Evolutionary conservation across 2,888 invertebrate genomes (phyloP), one percentile per base, ranked within the genome.

Genomic region (Helleia helle): DNA sequence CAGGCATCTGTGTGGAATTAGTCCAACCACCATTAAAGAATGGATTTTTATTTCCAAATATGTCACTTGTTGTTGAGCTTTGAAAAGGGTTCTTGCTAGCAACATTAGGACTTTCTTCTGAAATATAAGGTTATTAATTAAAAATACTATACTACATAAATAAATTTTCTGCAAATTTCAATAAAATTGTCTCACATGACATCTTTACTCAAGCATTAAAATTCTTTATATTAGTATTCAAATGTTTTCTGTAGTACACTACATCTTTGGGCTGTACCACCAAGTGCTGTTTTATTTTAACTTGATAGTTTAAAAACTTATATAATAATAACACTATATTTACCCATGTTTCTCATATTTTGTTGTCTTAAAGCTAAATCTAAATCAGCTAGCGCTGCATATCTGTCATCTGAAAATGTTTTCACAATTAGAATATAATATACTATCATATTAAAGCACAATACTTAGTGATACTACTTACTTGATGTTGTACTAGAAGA

Each of bases 361-460:
- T 89, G 88, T 49, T 86, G 85, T 58, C 91, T 88, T 56, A 91
- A 72, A 58, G 90, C 91, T 65, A 89, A 86, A 70, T 97, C 97
- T 60, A 98, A 88, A 81, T 97, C 97, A 75, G 97, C 96, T 45
- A 98, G 87, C 38, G 97, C 97, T 51, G 97, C 97, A 81, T 98
- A 98, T 54, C 95, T 92, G 81, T 98, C 97, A 85, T 93, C 94
- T 62, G 89, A 66, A 68, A 65, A 41, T 27, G 11, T 34, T 26
- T 9, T 9, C 24, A 7, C 13, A 15, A 3, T 9, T 18, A 30
- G n/a, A 14, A 22, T n/a, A n/a, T n/a, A n/a, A n/a, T n/a, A n/a
- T n/a, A n/a, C 38, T 12, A 24, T 39, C 12, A 30, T 22, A 36
- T 17, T 30, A 27, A 28, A 38, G 38, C 12, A 9, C 7, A 8